Evolutionary conservation across 2,113 vertebrate species (phyloP).

Genomic region (Butorides virescens): DNA sequence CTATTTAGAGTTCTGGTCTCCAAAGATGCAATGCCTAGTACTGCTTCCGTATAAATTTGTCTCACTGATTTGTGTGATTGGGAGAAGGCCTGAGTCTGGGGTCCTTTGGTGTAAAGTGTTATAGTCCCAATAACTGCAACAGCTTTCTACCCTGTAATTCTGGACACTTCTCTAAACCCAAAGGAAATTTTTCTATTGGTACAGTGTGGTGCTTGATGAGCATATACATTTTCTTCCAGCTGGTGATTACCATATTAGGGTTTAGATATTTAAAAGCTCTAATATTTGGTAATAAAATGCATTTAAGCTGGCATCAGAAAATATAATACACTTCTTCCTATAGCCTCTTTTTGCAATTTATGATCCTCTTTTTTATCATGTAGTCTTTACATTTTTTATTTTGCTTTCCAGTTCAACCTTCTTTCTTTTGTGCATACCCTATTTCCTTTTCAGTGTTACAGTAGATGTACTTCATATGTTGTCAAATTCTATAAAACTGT

Average conservation of each 20-base stretch:
- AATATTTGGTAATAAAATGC: constrained; percentile 65
- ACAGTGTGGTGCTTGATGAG: background rate
- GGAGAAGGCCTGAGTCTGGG: background rate
- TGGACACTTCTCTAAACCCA: background rate
- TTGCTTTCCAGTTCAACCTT: background rate
- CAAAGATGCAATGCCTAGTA: fast-evolving
- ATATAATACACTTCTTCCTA: background rate
- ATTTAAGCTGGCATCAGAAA: constrained; percentile 33
- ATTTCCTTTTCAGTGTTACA: background rate
- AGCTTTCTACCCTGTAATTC: background rate
- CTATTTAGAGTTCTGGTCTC: background rate
- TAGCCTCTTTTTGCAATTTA: background rate
- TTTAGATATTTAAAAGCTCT: constrained; percentile 64
- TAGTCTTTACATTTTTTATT: background rate
- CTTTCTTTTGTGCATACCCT: background rate
- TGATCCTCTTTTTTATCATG: background rate
- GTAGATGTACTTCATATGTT: background rate
- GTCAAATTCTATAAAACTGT: background rate
- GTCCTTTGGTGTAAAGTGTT: background rate
- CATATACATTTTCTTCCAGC: constrained; percentile 38
- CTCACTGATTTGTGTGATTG: background rate
- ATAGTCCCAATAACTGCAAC: background rate
- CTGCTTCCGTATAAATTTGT: background rate
- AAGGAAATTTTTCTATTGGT: background rate
- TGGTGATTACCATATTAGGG: constrained; percentile 63